A percentile compares a stretch with the other conserved stretches of the same genome.
These are phyloP conservation scores for Leucoma salicis DNA, from an alignment of 2,888 invertebrate genomes.

Conservation along the genomic window DNA sequence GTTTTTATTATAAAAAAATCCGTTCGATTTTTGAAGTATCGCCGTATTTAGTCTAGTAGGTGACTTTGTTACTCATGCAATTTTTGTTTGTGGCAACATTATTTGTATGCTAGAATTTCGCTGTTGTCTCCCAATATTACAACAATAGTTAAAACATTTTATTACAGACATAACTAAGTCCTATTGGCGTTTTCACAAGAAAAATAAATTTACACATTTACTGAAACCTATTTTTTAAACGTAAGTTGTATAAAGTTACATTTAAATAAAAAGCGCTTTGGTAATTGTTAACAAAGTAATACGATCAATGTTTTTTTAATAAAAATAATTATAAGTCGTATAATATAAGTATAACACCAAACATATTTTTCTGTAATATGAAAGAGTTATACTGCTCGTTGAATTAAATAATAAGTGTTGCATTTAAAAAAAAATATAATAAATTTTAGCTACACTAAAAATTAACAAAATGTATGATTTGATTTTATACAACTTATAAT, in stretches of 20 bases:
- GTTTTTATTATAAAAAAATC: not conserved
- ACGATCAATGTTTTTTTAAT: constrained; percentile 24
- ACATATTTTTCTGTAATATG: constrained; percentile 31
- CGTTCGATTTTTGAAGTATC: not conserved
- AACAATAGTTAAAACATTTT: not conserved
- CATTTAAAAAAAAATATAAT: constrained; percentile 24
- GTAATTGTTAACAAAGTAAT: constrained; percentile 27
- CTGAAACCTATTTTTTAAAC: constrained; percentile 22
- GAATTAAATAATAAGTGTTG: constrained; percentile 22
- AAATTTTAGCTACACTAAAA: constrained; percentile 20
- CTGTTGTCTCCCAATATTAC: constrained; percentile 49
- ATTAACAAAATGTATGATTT: constrained; percentile 21
- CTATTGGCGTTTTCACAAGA: too few species aligned
- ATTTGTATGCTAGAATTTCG: constrained; percentile 46
- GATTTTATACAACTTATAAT: constrained; percentile 30
- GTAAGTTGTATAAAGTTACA: constrained; percentile 25
- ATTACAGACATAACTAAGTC: not conserved
- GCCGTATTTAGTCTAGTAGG: not conserved
- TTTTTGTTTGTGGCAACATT: not conserved
- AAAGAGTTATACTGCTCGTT: constrained; percentile 18
- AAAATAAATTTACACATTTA: too few species aligned
- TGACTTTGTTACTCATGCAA: not conserved
- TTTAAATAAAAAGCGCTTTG: constrained; percentile 24
- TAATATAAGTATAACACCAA: constrained; percentile 27
- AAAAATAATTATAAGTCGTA: constrained; percentile 21